Conservation (phyloP, 2,888 invertebrate genomes). For the Tenthredo scrophulariae region DNA sequence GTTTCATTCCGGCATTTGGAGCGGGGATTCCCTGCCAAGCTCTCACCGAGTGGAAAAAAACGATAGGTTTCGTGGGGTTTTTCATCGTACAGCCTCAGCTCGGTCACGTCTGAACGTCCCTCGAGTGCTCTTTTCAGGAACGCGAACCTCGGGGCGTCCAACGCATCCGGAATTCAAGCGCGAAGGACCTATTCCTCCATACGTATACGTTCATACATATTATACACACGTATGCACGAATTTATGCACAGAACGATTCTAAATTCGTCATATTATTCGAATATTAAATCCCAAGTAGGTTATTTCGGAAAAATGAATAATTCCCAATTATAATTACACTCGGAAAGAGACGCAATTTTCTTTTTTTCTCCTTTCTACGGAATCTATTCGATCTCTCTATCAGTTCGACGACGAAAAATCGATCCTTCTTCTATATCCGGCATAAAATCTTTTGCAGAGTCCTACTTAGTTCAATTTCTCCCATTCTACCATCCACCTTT, state of each 20-base stretch:
- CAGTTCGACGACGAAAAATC: background rate
- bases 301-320: background rate
- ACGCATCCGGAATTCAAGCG: constrained; percentile 49
- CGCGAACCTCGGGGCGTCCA: constrained; percentile 47
- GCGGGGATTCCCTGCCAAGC: constrained; percentile 37
- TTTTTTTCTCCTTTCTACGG: background rate
- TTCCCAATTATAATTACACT: background rate
- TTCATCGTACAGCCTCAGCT: constrained; percentile 35
- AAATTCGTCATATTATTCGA: background rate
- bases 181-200: constrained; percentile 3
- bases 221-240: background rate
- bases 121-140: constrained; percentile 52
- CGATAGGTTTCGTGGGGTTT: constrained; percentile 34
- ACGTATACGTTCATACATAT: background rate
- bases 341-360: background rate
- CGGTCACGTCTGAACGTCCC: constrained; percentile 53
- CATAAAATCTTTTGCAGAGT: background rate
- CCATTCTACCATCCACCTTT: background rate
- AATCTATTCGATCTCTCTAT: background rate
- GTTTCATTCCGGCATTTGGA: constrained; percentile 47
- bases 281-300: background rate
- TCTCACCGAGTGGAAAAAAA: constrained; percentile 59
- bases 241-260: background rate
- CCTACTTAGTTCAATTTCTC: background rate
- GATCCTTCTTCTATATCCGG: background rate